Evolutionary conservation across 2,888 invertebrate species (phyloP).

Genomic region (Perizoma affinitatum): DNA sequence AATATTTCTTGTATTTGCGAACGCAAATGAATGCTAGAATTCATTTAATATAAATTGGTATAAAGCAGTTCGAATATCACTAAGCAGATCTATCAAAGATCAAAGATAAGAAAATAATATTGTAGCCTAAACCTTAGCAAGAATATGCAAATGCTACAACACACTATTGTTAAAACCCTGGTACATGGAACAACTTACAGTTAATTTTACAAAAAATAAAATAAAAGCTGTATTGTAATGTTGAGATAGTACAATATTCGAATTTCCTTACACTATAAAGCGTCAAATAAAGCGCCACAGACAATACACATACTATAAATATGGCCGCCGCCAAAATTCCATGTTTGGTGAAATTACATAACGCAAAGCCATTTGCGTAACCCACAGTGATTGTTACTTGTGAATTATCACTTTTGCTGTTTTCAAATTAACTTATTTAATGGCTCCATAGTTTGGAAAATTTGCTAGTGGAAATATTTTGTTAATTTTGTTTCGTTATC

Average conservation of each 20-base stretch:
- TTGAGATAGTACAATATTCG: constrained; percentile 6
- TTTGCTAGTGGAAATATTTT: constrained; percentile 3
- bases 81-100: no score
- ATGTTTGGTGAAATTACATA: constrained; percentile 55
- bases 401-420: constrained; percentile 40
- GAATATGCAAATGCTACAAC: no score
- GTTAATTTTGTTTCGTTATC: not conserved
- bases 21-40: no score
- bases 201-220: no score
- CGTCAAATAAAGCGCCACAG: constrained; percentile 40
- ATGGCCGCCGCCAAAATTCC: constrained; percentile 56
- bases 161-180: no score
- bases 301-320: constrained; percentile 46
- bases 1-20: no score
- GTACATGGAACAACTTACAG: no score
- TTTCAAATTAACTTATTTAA: constrained; percentile 35
- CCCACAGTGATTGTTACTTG: constrained; percentile 49
- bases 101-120: no score
- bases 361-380: constrained; percentile 46
- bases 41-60: no score
- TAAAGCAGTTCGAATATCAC: no score
- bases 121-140: no score
- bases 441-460: constrained; percentile 17
- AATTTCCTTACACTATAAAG: constrained; percentile 35
- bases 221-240: no score